Base-by-base conservation (phyloP, 1,140 invertebrate species). In the Heliconius nattereri region DNA sequence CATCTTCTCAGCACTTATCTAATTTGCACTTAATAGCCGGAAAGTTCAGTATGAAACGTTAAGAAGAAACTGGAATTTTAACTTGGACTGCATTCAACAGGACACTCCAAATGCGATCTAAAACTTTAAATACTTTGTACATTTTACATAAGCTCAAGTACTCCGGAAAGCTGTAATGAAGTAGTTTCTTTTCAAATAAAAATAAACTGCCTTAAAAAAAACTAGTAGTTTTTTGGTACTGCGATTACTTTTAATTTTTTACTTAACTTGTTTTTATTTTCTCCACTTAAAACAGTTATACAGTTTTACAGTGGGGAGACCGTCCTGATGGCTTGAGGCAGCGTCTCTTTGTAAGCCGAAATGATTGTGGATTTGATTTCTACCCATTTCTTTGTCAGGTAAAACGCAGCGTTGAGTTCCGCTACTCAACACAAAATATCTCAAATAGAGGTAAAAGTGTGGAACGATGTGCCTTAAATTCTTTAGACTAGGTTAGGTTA, bases 11-110 rank as follows among this genome's bases (percentile, higher is more conserved):
- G 35, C 49, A 71, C 57, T 76, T 76, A 76, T 76, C 75, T 70
- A 76, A 76, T 76, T 76, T 76, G 40, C 75, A 76, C 57, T 76
- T 76, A 76, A 45, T 71, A 54, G 37, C 40, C 16, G 23, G 26
- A 76, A 66, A 70, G 40, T 76, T 76, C n/a, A n/a, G 37, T 76
- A 49, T 71, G 37, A 37, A 45, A 23, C 60, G 57, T 76, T 76
- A 70, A 57, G 45, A 76, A 71, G 26, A 37, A 72, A 40, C 9
- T 16, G 37, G 45, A 76, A 26, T 70, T 70, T 76, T n/a, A 70
- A 49, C 57, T 76, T 54, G 35, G 60, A 71, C 75, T 45, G 66
- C 66, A 49, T 60, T 66, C 54, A 76, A 70, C 57, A 76, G 75
- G 74, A 75, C 74, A 76, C 52, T 66, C 60, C 11, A 19, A 66